These are phyloP conservation scores for Coenobita brevimanus DNA, from an alignment of 1,140 invertebrate genomes.

Conservation along the genomic window DNA sequence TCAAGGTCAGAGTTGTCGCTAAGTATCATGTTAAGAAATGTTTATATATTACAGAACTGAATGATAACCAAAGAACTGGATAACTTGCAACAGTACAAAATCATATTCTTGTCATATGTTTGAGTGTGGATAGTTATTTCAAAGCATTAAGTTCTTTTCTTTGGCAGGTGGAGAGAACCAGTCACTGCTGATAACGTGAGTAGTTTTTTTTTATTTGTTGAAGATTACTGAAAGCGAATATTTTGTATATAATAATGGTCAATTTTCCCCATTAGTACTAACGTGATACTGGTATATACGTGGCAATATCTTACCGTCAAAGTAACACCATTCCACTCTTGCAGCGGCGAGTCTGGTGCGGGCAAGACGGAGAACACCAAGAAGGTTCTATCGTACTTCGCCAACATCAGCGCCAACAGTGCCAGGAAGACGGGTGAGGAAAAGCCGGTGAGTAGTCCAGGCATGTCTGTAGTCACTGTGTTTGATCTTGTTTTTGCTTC, in stretches of 20 bases:
- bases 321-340: not conserved
- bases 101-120: too few species aligned
- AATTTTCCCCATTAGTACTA: too few species aligned
- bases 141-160: not conserved
- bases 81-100: too few species aligned
- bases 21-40: too few species aligned
- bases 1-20: too few species aligned
- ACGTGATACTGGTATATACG: not conserved
- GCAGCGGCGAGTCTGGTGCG: constrained; percentile 78
- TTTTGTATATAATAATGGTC: too few species aligned
- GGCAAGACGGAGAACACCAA: constrained; percentile 79
- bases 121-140: too few species aligned
- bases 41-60: too few species aligned
- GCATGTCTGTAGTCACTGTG: too few species aligned
- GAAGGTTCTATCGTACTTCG: constrained; percentile 77
- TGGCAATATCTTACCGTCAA: too few species aligned
- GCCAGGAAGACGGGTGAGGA: constrained; percentile 80
- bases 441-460: constrained; percentile 69
- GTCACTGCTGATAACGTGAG: constrained; percentile 85
- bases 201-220: not conserved
- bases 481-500: too few species aligned
- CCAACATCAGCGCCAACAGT: constrained; percentile 72
- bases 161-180: constrained; percentile 96
- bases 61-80: too few species aligned
- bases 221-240: constrained; percentile 4